These are phyloP conservation scores for Mirounga angustirostris DNA, from an alignment of 2,113 vertebrate species.

Conservation along the genomic window DNA sequence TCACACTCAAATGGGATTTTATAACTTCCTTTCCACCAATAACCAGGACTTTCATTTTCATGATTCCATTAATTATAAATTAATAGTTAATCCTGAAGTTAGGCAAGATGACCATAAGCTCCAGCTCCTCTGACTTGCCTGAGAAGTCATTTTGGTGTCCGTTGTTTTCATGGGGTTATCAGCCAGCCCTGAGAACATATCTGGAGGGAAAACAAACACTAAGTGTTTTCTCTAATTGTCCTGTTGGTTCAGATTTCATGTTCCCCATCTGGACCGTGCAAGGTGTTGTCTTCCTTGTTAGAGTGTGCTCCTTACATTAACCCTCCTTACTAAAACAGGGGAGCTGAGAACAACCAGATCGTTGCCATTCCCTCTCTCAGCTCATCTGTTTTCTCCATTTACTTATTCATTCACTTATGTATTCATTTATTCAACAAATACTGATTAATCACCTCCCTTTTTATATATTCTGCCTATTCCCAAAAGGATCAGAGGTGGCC, in stretches of 20 bases:
- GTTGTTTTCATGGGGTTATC: not conserved
- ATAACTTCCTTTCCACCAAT: not conserved
- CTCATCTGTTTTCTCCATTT: constrained; percentile 53
- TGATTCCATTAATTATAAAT: constrained; percentile 55
- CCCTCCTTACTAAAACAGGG: constrained; percentile 39
- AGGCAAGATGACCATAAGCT: not conserved
- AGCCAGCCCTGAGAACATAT: not conserved
- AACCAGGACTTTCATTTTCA: constrained; percentile 32
- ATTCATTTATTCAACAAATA: constrained; percentile 80
- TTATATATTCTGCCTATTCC: constrained; percentile 60
- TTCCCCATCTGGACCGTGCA: not conserved
- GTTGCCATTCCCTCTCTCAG: not conserved
- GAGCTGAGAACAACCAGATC: not conserved
- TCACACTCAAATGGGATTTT: constrained; percentile 58
- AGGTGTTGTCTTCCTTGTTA: not conserved
- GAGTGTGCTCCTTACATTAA: not conserved
- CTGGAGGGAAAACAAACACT: not conserved
- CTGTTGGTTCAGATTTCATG: not conserved
- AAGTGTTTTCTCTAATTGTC: constrained; percentile 1
- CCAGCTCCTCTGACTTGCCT: constrained; percentile 27
- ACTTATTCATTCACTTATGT: constrained; percentile 64
- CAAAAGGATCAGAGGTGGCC: constrained; percentile 40
- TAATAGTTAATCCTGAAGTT: constrained; percentile 27
- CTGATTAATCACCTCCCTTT: constrained; percentile 77
- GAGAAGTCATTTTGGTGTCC: constrained; percentile 52